These are phyloP conservation scores for Drosophila longiperda DNA, from an alignment of 2,888 invertebrate genomes.

Conservation along the genomic window DNA sequence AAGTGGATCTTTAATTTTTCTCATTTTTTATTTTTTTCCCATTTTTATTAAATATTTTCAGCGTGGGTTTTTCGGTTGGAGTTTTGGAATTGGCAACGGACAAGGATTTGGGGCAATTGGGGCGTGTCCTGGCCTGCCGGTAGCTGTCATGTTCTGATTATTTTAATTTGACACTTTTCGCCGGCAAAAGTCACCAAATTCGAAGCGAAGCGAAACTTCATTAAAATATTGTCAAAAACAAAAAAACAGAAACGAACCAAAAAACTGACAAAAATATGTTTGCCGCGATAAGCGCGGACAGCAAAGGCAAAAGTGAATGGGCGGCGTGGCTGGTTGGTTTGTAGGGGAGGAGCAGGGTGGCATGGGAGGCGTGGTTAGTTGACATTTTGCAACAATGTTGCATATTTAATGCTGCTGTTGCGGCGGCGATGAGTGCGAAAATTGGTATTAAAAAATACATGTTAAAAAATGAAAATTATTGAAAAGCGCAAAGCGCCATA, in stretches of 20 bases:
- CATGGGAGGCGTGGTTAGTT: slow-evolving; percentile 40
- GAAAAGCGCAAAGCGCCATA: slow-evolving; percentile 17
- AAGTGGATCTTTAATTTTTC: slow-evolving; percentile 34
- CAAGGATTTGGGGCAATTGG: neutral
- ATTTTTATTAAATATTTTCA: neutral
- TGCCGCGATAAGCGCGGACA: slow-evolving; percentile 48
- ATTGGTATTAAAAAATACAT: slow-evolving; percentile 37
- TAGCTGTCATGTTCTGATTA: slow-evolving; percentile 81
- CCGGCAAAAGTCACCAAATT: slow-evolving; percentile 40
- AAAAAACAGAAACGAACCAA: slow-evolving; percentile 14
- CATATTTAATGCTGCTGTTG: slow-evolving; percentile 54
- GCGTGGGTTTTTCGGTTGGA: slow-evolving; percentile 40
- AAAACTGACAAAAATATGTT: slow-evolving; percentile 63
- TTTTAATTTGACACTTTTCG: slow-evolving; percentile 80
- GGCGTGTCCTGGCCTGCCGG: slow-evolving; percentile 66
- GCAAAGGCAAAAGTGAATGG: neutral
- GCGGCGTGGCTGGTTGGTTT: neutral
- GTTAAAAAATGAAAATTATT: slow-evolving; percentile 43
- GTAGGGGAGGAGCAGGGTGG: slow-evolving; percentile 7
- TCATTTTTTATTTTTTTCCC: slow-evolving; percentile 6
- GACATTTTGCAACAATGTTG: slow-evolving; percentile 50
- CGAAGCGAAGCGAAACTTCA: slow-evolving; percentile 62
- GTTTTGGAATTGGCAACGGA: slow-evolving; percentile 8
- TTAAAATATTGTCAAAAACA: slow-evolving; percentile 75
- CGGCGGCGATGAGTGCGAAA: slow-evolving; percentile 47